These are phyloP conservation scores for Calosoma granatense DNA, from an alignment of 1,140 invertebrate species.

Conservation along the genomic window DNA sequence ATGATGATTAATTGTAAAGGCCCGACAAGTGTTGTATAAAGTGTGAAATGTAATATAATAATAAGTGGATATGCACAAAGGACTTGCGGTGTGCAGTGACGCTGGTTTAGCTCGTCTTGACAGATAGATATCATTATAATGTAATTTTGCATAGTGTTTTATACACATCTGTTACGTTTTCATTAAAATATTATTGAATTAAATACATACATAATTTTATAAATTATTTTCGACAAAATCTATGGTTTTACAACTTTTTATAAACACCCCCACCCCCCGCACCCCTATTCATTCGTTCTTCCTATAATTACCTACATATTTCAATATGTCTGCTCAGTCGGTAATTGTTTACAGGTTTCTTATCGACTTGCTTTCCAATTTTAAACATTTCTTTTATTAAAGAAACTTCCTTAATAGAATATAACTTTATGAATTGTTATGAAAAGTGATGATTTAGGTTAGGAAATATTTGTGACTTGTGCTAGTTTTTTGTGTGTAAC, in stretches of 20 bases:
- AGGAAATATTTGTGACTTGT: too few relatives aligned
- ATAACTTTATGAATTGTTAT: too few relatives aligned
- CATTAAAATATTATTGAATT: constrained; percentile 12
- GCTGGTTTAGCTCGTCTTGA: not conserved
- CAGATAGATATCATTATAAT: constrained; percentile 1
- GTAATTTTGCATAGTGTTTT: constrained; percentile 12
- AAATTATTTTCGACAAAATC: constrained; percentile 4
- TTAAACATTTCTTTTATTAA: too few relatives aligned
- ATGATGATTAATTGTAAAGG: not conserved
- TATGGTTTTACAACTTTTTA: not conserved
- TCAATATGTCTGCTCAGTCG: too few relatives aligned
- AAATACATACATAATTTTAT: constrained; percentile 9
- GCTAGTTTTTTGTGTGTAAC: too few relatives aligned
- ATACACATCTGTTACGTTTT: constrained; percentile 14
- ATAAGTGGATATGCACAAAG: too few relatives aligned
- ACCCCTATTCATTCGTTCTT: too few relatives aligned
- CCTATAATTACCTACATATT: too few relatives aligned
- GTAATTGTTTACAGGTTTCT: too few relatives aligned
- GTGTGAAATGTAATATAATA: not conserved
- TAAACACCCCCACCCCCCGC: not conserved
- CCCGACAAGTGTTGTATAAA: constrained; percentile 2
- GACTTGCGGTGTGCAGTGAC: constrained; percentile 6
- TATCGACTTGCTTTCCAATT: too few relatives aligned
- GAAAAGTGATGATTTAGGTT: too few relatives aligned
- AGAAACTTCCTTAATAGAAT: too few relatives aligned